phyloP scores from a whole-genome alignment of 2,797 vertebrate genomes.

The Dermochelys coriacea region DNA sequence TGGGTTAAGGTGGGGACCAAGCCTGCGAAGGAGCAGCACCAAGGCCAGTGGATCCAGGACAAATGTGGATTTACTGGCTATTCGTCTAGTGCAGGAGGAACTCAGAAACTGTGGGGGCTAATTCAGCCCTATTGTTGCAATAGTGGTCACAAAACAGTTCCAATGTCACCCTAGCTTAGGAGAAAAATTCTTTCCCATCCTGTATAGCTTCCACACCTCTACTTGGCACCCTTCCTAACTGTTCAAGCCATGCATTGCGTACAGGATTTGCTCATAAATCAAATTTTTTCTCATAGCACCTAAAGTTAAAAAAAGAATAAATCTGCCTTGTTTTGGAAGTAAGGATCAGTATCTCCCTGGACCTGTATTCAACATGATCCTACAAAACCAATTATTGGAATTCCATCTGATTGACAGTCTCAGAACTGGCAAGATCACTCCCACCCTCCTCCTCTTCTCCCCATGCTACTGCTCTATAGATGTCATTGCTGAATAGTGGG shows the following conservation, averaged over 20 bases:
- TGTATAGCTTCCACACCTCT: no score
- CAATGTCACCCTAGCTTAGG: neutral
- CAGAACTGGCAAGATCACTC: neutral
- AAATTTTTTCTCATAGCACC: no score
- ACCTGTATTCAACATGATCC: neutral
- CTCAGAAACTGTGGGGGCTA: no score
- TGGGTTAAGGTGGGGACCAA: no score
- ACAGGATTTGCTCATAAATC: fast-evolving
- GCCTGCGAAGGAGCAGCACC: no score
- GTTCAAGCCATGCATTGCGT: no score
- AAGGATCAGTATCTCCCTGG: neutral
- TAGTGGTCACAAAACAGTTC: neutral
- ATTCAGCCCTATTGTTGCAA: neutral
- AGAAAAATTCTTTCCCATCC: no score
- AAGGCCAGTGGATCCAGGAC: neutral
- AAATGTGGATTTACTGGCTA: neutral
- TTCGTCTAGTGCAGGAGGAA: neutral
- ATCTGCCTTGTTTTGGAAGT: neutral
- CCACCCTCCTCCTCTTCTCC: neutral
- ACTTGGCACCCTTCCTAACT: fast-evolving
- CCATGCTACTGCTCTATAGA: neutral
- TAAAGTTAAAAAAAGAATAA: no score
- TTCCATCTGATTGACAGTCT: neutral
- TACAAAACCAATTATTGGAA: neutral
- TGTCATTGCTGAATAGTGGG: neutral